These are phyloP conservation scores for Phalanger gymnotis DNA, from an alignment of 2,797 vertebrate species.

Conservation along the genomic window DNA sequence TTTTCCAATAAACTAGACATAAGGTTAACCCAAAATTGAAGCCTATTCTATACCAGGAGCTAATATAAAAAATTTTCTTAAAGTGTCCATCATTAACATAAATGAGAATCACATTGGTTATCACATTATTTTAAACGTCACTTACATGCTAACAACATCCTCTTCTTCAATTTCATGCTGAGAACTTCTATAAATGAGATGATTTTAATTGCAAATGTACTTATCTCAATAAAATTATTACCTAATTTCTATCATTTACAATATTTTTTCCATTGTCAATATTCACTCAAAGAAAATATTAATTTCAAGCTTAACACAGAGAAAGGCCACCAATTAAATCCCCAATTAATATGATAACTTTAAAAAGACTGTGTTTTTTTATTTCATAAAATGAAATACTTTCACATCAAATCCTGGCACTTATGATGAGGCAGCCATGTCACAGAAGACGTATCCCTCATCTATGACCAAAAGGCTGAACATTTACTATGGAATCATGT, in stretches of 20 bases:
- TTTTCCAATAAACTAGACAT: constrained; percentile 10
- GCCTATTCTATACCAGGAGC: neutral
- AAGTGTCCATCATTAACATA: neutral
- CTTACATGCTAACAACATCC: neutral
- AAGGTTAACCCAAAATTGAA: constrained; percentile 11
- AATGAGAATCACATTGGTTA: neutral
- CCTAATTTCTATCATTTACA: neutral
- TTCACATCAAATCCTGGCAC: neutral
- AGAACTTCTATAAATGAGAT: neutral
- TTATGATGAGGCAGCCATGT: neutral
- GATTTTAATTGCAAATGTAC: neutral
- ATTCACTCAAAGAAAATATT: neutral
- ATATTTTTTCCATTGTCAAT: neutral
- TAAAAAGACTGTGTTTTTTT: constrained; percentile 7
- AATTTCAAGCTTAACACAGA: constrained; percentile 13
- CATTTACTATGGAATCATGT: neutral
- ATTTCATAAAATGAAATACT: neutral
- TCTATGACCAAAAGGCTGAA: neutral
- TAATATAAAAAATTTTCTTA: neutral
- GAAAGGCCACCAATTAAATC: neutral
- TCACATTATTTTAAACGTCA: neutral
- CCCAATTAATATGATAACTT: neutral
- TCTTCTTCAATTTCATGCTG: neutral
- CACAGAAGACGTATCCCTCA: neutral
- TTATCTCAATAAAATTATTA: neutral